phyloP scores from a whole-genome alignment of 2,888 invertebrate species.

The Andrena haemorrhoa region DNA sequence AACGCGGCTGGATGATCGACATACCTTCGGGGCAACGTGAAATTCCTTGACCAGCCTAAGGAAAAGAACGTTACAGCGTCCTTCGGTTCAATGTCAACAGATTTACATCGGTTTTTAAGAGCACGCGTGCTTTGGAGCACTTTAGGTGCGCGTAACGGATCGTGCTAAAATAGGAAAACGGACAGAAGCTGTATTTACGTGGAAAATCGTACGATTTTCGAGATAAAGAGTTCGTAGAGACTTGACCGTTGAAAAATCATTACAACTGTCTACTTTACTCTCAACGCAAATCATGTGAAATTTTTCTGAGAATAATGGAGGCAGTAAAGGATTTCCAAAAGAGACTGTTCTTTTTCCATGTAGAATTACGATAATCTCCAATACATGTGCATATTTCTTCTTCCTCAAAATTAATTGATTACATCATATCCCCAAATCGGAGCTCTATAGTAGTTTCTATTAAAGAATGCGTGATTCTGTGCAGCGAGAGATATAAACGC shows the following conservation, averaged over 20 bases:
- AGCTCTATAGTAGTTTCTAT: too few species aligned
- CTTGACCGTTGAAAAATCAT: background rate
- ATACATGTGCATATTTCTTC: too few species aligned
- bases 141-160: too few species aligned
- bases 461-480: too few species aligned
- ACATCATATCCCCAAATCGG: too few species aligned
- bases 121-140: background rate
- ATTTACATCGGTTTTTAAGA: background rate
- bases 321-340: too few species aligned
- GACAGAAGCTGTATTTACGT: background rate
- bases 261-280: background rate
- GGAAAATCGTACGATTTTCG: background rate
- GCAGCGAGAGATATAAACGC: too few species aligned
- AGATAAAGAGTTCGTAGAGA: background rate
- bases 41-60: background rate
- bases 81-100: background rate
- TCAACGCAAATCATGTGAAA: background rate
- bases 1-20: conserved; percentile 32
- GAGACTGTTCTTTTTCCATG: too few species aligned
- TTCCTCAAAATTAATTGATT: too few species aligned
- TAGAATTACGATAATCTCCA: too few species aligned
- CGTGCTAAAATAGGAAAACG: background rate
- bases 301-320: background rate
- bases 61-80: background rate
- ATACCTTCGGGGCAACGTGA: conserved; percentile 26